Base-by-base conservation (phyloP, 2,113 vertebrate genomes). In the Desmodus rotundus region DNA sequence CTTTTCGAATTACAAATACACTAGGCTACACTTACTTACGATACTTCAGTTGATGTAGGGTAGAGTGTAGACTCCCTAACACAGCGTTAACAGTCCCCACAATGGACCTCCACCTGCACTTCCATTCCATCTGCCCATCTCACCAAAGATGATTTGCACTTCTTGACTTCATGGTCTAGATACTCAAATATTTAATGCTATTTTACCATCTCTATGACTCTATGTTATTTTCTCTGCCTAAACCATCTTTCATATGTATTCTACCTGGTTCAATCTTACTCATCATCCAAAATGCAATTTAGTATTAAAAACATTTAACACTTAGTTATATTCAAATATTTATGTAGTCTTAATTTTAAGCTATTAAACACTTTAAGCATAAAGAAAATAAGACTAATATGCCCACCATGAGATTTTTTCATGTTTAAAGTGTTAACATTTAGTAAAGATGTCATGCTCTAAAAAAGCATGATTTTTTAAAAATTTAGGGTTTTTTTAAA, bases 341-440 rank as follows among this genome's bases (percentile, higher is more conserved):
- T 80, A 43, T 26, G 12, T 28, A 4, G 3, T 74, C 94, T 93
- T 68, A 70, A 81, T 67, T 93, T 93, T 72, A 89, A 94, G 26
- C 13, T n/a, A 36, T 58, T 88, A 77, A 96, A 47, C 24, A 24
- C 63, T 91, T 96, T 82, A 77, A 95, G n/a, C 33, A 24, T 88
- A 4, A 82, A 95, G 83, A 77, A 63, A 81, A 76, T 17, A 43
- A 87, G 26, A 47, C 16, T 41, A 83, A 26, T 58, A 8, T 94
- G 6, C 8, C 33, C 77, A 72, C 7, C 0, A 6, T 26, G 26
- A 38, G 56, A 82, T 92, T n/a, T n/a, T n/a, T n/a, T n/a, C n/a
- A n/a, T n/a, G n/a, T n/a, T n/a, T 36, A 52, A 78, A 78, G 0
- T 77, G 33, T 74, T 80, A 93, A n/a, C 3, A 61, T 68, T 92